These are phyloP conservation scores for Macquaria australasica DNA, from an alignment of 2,113 vertebrate genomes.

Conservation along the genomic window DNA sequence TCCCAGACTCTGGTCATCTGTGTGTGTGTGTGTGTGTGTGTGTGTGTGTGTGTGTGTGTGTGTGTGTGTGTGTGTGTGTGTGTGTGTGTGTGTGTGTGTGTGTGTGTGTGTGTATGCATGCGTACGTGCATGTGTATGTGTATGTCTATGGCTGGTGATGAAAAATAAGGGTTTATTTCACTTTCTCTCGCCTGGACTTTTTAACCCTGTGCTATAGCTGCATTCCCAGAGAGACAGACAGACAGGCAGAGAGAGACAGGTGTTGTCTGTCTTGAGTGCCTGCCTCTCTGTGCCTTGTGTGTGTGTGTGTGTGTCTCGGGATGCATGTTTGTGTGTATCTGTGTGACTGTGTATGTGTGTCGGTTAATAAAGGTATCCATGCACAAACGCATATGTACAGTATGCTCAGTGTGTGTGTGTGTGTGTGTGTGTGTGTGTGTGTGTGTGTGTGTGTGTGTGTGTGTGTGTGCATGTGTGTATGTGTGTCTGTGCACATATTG, in stretches of 20 bases:
- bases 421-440: conserved; percentile 23
- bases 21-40: conserved; percentile 1
- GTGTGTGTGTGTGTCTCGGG: not conserved
- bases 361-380: not conserved
- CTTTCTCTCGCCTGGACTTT: conserved; percentile 8
- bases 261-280: conserved; percentile 28
- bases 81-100: not conserved
- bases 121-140: not conserved
- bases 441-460: conserved; percentile 4
- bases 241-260: conserved; percentile 24
- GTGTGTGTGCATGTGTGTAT: conserved; percentile 16
- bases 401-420: conserved; percentile 15
- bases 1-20: conserved; percentile 15
- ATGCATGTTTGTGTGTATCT: not conserved
- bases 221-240: conserved; percentile 11
- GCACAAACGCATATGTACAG: not conserved
- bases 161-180: conserved; percentile 18
- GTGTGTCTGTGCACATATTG: conserved; percentile 1
- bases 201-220: not conserved
- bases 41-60: conserved; percentile 9
- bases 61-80: conserved; percentile 5
- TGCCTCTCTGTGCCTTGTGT: not conserved
- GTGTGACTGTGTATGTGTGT: not conserved
- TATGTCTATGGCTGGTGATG: not conserved
- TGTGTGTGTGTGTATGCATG: conserved; percentile 1